Evolutionary conservation across 2,113 vertebrate species (phyloP).

Genomic region (Pithys albifrons): DNA sequence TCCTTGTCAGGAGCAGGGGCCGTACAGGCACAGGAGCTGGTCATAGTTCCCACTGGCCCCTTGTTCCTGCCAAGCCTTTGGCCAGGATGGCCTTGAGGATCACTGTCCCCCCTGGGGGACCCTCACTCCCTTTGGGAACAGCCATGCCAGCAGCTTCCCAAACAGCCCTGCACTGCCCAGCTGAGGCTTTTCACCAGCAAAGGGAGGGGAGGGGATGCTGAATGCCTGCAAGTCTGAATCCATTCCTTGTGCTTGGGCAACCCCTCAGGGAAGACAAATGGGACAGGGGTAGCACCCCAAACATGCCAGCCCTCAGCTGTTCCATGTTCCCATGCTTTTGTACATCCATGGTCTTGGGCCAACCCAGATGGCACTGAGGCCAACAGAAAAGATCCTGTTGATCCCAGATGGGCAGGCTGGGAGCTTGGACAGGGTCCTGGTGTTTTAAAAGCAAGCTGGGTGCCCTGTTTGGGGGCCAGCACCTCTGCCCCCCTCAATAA

Average conservation of each 20-base stretch:
- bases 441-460: background rate
- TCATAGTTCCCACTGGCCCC: background rate
- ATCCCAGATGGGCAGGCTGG: rapidly evolving
- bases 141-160: background rate
- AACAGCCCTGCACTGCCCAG: rapidly evolving
- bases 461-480: no score
- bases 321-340: rapidly evolving
- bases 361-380: background rate
- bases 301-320: rapidly evolving
- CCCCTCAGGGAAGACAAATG: rapidly evolving
- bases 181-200: background rate
- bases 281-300: background rate
- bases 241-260: background rate
- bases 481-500: background rate
- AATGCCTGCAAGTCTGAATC: background rate
- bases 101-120: background rate
- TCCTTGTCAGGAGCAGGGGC: background rate
- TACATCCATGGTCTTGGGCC: background rate
- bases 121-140: background rate
- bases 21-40: rapidly evolving
- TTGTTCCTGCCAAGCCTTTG: background rate
- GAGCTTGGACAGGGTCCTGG: no score
- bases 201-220: background rate
- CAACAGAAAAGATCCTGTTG: background rate
- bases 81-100: background rate